Percentiles rank a stretch among this genome's conserved stretches.
Evolutionary conservation across 2,113 vertebrate species (phyloP).

Genomic region (Willisornis vidua): DNA sequence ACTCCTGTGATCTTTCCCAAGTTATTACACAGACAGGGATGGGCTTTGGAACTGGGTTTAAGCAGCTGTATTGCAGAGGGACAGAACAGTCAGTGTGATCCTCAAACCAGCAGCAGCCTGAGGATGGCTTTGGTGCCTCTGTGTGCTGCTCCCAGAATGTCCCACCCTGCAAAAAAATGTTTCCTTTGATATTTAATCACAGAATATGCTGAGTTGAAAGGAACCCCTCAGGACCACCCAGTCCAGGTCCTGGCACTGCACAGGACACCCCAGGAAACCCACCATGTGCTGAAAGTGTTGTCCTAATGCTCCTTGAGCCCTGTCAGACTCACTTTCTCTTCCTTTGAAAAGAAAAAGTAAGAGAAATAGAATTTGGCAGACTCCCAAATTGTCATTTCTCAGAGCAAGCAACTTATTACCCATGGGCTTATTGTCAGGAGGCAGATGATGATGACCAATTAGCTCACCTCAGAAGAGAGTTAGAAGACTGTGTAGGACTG

Average conservation of each 20-base stretch:
- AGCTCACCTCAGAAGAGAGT: not conserved
- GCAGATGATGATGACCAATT: not conserved
- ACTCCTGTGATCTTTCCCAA: not conserved
- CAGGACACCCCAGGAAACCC: not conserved
- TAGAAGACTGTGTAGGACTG: not conserved
- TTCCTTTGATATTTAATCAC: not conserved
- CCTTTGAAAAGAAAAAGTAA: not conserved
- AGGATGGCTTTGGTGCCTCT: no score
- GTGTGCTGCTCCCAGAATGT: not conserved
- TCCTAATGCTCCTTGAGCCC: not conserved
- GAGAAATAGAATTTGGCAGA: not conserved
- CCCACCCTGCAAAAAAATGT: not conserved
- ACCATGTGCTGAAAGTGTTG: not conserved
- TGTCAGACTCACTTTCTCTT: not conserved
- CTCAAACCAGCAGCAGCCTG: not conserved
- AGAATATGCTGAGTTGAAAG: not conserved
- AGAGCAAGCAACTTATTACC: not conserved
- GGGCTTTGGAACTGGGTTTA: not conserved
- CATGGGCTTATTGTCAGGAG: not conserved
- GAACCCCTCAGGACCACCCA: fast-evolving
- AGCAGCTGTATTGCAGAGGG: not conserved
- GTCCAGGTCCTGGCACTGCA: not conserved
- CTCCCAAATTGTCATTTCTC: not conserved
- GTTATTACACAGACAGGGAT: not conserved
- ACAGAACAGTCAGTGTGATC: not conserved